Base-by-base conservation (phyloP, 2,888 invertebrate genomes). In the Poecilus cupreus region DNA sequence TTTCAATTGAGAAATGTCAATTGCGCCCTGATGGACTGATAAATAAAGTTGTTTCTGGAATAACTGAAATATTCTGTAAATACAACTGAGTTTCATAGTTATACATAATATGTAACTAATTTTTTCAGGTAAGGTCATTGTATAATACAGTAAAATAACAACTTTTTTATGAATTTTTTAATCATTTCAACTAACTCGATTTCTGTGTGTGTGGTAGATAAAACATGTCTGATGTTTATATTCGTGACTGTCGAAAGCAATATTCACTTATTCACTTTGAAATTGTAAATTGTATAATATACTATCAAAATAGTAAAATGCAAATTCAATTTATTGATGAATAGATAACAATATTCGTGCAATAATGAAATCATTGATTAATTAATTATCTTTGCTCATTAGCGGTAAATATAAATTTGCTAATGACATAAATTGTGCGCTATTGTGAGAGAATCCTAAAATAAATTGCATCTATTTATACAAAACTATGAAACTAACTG, bases 351-450 rank as follows among this genome's bases (percentile, higher is more conserved):
- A 51, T 20, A 51, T n/a, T 22, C 57, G 2, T 24, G 20, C 57
- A 57, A 57, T 57, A 24, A 51, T 51, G 16, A 24, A 57, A 57
- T 57, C 11, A 68, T 68, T 68, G 64, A 32, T 68, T 37, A 68
- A 39, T 68, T 68, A 68, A 37, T 68, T 68, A 68, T 68, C 37
- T 37, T 18, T 37, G 3, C 37, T 68, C 64, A 68, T 68, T 68
- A 68, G 32, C 11, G 37, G 18, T 68, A 37, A 37, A 68, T 68
- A 68, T 68, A 68, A 37, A 68, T 68, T 60, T 68, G 64, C 18
- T 68, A 68, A 68, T 68, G 64, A 68, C 64, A 32, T 18, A 18
- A 68, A 68, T 18, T 68, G 11, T 60, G 24, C 26, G 24, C 26
- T 68, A 60, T 60, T 60, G 60, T 60, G 11, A n/a, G n/a, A 11